Evolutionary conservation across 2,797 vertebrate genomes (phyloP).

Genomic region (Melanitta fusca): DNA sequence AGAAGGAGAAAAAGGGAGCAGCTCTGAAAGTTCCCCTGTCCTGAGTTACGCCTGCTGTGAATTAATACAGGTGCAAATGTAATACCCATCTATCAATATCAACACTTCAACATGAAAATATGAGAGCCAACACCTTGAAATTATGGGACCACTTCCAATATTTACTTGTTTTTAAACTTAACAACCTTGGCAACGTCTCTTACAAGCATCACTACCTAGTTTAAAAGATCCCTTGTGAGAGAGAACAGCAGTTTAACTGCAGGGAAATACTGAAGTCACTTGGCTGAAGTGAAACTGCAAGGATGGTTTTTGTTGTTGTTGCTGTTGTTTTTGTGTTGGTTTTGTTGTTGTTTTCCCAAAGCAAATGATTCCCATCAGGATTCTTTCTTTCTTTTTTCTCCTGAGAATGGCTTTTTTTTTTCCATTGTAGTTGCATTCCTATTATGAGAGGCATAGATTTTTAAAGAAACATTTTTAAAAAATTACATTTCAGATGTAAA

Average conservation of each 20-base stretch:
- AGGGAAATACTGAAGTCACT: constrained; percentile 37
- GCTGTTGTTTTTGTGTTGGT: neutral
- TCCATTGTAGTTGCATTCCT: neutral
- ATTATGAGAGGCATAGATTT: neutral
- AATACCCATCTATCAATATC: neutral
- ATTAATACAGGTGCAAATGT: neutral
- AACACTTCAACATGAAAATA: neutral
- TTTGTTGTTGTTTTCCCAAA: neutral
- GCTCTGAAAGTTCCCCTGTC: neutral
- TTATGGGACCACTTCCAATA: neutral
- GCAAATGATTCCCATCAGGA: neutral
- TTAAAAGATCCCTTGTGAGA: constrained; percentile 38
- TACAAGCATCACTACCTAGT: neutral
- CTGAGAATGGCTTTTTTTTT: neutral
- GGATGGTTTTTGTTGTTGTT: neutral
- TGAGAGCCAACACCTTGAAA: neutral
- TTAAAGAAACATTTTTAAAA: neutral
- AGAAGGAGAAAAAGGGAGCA: neutral
- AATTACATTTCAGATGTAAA: neutral
- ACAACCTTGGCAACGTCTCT: constrained; percentile 19
- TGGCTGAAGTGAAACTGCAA: neutral
- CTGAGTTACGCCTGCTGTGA: neutral
- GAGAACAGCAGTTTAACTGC: neutral
- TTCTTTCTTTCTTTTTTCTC: neutral
- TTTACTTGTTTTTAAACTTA: constrained; percentile 53